phyloP scores from a whole-genome alignment of 2,888 invertebrate genomes.

The Orgyia antiqua region DNA sequence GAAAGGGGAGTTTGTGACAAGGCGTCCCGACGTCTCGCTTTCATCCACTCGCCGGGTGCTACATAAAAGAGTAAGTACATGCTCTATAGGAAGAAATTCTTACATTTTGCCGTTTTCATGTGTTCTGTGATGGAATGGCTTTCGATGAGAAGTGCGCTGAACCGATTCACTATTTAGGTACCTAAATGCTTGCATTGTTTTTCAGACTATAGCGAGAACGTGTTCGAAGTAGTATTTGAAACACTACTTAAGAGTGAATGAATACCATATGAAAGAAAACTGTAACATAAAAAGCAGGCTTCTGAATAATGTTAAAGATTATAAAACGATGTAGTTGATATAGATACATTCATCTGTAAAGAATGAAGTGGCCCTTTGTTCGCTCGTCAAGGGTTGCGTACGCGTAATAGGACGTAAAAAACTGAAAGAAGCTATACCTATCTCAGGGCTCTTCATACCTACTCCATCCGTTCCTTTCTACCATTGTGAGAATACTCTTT shows the following conservation, averaged over 20 bases:
- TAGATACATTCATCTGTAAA: conserved; percentile 34
- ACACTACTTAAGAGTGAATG: conserved; percentile 23
- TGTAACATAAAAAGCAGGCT: conserved; percentile 19
- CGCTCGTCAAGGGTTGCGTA: conserved; percentile 39
- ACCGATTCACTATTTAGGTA: conserved; percentile 64
- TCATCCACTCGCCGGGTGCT: conserved; percentile 65
- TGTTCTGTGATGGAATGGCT: conserved; percentile 68
- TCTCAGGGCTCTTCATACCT: conserved; percentile 42
- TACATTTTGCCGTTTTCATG: conserved; percentile 54
- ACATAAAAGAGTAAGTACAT: conserved; percentile 58
- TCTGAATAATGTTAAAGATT: conserved; percentile 39
- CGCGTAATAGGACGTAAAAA: conserved; percentile 46
- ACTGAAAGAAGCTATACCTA: conserved; percentile 54
- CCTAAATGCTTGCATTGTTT: conserved; percentile 71
- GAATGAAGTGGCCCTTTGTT: conserved; percentile 51
- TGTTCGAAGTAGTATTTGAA: too few species aligned
- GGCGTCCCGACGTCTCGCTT: conserved; percentile 62
- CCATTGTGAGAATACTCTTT: conserved; percentile 53
- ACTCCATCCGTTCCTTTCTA: conserved; percentile 44
- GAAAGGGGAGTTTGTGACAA: conserved; percentile 57
- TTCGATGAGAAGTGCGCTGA: conserved; percentile 71
- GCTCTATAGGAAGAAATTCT: conserved; percentile 35
- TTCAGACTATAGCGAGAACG: conserved; percentile 39
- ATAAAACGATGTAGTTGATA: conserved; percentile 13
- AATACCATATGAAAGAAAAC: conserved; percentile 14